Evolutionary conservation across 2,113 vertebrate species (phyloP), one percentile per base, ranked within the genome.

Genomic region (Irena cyanogastra): DNA sequence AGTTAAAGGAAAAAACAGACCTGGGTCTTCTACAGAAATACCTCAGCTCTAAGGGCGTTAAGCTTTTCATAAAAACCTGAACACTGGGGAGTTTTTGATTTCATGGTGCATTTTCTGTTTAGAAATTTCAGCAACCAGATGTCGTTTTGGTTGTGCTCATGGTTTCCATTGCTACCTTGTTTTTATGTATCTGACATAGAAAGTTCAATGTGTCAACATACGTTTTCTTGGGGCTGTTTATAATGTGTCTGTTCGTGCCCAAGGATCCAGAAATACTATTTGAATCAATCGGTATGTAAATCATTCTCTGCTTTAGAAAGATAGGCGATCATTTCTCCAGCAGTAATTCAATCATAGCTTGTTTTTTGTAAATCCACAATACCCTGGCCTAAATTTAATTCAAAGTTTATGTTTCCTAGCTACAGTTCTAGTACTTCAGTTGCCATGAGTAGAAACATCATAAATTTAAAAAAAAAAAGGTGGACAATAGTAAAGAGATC

Each of bases 391-490:
- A 94, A 95, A 92, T 92, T 90, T 68, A 94, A 92, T 96, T 83
- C 72, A 93, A 68, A 95, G 88, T 93, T 97, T 95, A 63, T 84
- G 90, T 95, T 95, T 95, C 94, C 77, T 96, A 94, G 90, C 60
- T 96, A 93, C 93, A 87, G 79, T 90, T 95, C 69, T 90, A 63
- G 68, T 86, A 59, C 52, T 83, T 88, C 37, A 77, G 18, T 80
- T 72, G 57, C 50, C 54, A 41, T 20, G 59, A 89, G 92, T 50
- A 93, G 79, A 88, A 95, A 90, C 6, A 4, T 31, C 30, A 49
- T 71, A 61, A 81, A 83, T 71, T 75, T 8, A 35, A 50, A 61
- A 74, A 69, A 80, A 72, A 41, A 63, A 65, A 9, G 11, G 65
- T 79, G 69, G 69, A 68, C 49, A 89, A 37, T 47, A 81, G 27